Base-by-base conservation (phyloP, 2,888 invertebrate species). In the Pharmacophagus antenor region DNA sequence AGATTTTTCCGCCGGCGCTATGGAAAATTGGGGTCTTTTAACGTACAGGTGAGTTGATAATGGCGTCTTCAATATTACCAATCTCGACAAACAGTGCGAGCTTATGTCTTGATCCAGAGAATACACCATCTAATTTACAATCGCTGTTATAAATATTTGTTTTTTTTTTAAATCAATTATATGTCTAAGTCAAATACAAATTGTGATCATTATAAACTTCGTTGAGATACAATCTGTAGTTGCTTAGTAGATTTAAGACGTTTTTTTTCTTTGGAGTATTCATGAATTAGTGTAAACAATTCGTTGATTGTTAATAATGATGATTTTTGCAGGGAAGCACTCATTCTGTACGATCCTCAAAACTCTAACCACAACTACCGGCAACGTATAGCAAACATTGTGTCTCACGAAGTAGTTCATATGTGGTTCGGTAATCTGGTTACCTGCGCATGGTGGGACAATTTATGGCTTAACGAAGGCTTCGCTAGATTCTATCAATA, bases 11-110 rank as follows among this genome's bases (percentile, higher is more conserved):
- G 94, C 94, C 69, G 95, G 95, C 58, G 96, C 96, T 60, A 96
- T 96, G 96, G 96, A 96, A 79, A 96, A 96, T 73, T 96, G 96
- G 95, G 96, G 96, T 6, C 88, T 96, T 27, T 92, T 95, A 41
- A 96, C 95, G 0, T 96, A 95, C 85, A 93, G 93, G 94, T 93
- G 77, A 62, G 21, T 31, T 22, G n/a, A n/a, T 37, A 37, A n/a
- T n/a, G 2, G 37, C 15, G 37, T 23, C 7, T 3, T 31, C 7
- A 18, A 18, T 18, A 20, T 18, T 44, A 44, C 42, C 18, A n/a
- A n/a, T n/a, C n/a, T n/a, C n/a, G n/a, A n/a, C n/a, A n/a, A n/a
- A n/a, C n/a, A n/a, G n/a, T n/a, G n/a, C n/a, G n/a, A n/a, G n/a
- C n/a, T n/a, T n/a, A n/a, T n/a, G n/a, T n/a, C n/a, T n/a, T n/a